Base-by-base conservation (phyloP, 1,140 invertebrate species). In the Rhopalosiphum padi region DNA sequence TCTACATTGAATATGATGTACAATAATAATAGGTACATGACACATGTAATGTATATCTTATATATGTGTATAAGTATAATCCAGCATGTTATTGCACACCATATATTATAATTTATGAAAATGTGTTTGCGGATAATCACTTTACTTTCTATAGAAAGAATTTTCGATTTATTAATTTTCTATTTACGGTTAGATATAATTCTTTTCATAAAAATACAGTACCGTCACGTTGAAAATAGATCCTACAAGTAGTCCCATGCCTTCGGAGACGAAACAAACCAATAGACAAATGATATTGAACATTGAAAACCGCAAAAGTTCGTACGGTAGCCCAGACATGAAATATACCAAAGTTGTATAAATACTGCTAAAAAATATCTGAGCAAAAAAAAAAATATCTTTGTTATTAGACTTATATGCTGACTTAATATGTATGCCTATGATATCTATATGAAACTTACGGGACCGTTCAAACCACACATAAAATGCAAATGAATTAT, bases 201-300 rank as follows among this genome's bases (percentile, higher is more conserved):
- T 77, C n/a, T 77, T 68, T 30, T 85, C 9, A 86, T 86, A 46
- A 86, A 30, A 46, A 46, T 86, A 30, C 25, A 96, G 95, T 95
- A 97, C 96, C 94, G 96, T 96, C 93, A 97, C 96, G 94, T 95
- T 97, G 93, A 97, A 97, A n/a, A 96, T 95, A 5, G 96, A 96
- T 90, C 96, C 96, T 94, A 97, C 97, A 3, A 96, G 96, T 94
- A 97, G 94, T 7, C 96, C 96, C 94, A 97, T 95, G 55, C 96
- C 96, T 94, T 97, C 96, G 25, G 96, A 96, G 4, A 96, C 96
- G 30, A 97, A 94, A 0, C 96, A 96, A 7, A 96, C 96, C 55
- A 96, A 95, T 85, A 96, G 95, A 3, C 96, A 96, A 35, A 96
- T 95, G 0, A 96, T 88, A 55, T 96, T 96, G 94, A 97, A 97